Evolutionary conservation across 2,888 invertebrate genomes (phyloP), one percentile per base, ranked within the genome.

Genomic region (Cephalotes varians): DNA sequence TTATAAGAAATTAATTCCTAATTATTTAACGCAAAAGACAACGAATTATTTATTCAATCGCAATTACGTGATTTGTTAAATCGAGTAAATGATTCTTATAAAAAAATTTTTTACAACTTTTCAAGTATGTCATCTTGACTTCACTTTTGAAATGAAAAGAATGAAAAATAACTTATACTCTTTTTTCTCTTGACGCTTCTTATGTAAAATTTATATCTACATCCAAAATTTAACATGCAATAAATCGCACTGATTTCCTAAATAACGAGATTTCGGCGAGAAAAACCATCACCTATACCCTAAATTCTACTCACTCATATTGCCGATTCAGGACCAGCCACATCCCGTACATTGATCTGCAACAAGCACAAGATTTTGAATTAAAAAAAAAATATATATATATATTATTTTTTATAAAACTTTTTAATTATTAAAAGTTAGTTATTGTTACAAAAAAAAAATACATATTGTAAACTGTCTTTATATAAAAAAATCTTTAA

Each of bases 221-320:
- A 60, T n/a, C 5, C 12, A 60, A 60, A n/a, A 60, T 34, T 5
- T 60, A 34, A 34, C 10, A 37, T n/a, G 34, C 60, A 12, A 62
- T 58, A 31, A 62, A 62, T 62, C 12, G 6, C 15, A 64, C 7
- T 64, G 21, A 62, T 40, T 40, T 64, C 40, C 7, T 2, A 40
- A 21, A 64, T 6, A 60, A 1, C 34, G 2, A 2, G 7, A 64
- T 64, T 64, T 64, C 12, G 1, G 0, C 10, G 5, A 6, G 10
- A 25, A 64, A 40, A 40, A 37, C 37, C 7, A 62, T 40, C 40
- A 64, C 15, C n/a, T 6, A 64, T 40, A 64, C 10, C 7, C 15
- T 64, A 21, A 64, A 40, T 12, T 64, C 1, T 40, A 64, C 37
- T 62, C 62, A 62, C 62, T 37, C 37, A 37, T 62, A 62, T 60